Conservation (phyloP, 1,140 invertebrate species). For the Nebria ingens region DNA sequence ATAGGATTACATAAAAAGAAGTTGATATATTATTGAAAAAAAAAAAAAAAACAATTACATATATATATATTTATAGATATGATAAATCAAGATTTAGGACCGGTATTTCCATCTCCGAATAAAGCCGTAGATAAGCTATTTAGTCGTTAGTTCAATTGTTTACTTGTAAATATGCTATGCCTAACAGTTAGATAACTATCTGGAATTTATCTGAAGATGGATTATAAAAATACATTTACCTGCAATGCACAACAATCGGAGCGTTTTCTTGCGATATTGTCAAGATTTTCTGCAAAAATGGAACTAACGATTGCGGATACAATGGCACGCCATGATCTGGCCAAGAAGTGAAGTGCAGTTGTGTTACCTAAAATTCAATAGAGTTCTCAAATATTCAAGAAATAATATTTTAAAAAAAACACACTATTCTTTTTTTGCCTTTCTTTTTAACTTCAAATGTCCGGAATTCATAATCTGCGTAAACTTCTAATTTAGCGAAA, state of each 20-base stretch:
- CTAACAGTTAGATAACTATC: too few relatives aligned
- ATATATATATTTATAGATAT: too few relatives aligned
- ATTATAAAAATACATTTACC: conserved; percentile 26
- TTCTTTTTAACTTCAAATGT: conserved; percentile 41
- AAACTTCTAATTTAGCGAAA: conserved; percentile 35
- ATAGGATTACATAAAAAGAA: too few relatives aligned
- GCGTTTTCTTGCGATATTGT: conserved; percentile 33
- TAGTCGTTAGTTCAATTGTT: too few relatives aligned
- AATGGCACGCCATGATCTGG: conserved; percentile 51
- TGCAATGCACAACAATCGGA: conserved; percentile 46
- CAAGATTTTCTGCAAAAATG: conserved; percentile 44
- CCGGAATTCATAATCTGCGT: conserved; percentile 41
- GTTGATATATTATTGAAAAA: too few relatives aligned
- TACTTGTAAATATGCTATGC: too few relatives aligned
- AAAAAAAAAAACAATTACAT: too few relatives aligned
- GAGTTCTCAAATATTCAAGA: not conserved
- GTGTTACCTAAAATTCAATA: conserved; percentile 18
- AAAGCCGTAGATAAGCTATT: too few relatives aligned
- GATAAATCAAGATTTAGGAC: too few relatives aligned
- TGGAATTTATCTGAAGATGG: too few relatives aligned
- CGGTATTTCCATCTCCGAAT: too few relatives aligned
- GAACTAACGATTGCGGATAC: conserved; percentile 44
- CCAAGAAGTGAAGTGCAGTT: conserved; percentile 47
- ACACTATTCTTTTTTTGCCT: conserved; percentile 38
- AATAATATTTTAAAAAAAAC: conserved; percentile 18